Evolutionary conservation across 1,140 invertebrate genomes (phyloP).

Genomic region (Drosophila murphyi): DNA sequence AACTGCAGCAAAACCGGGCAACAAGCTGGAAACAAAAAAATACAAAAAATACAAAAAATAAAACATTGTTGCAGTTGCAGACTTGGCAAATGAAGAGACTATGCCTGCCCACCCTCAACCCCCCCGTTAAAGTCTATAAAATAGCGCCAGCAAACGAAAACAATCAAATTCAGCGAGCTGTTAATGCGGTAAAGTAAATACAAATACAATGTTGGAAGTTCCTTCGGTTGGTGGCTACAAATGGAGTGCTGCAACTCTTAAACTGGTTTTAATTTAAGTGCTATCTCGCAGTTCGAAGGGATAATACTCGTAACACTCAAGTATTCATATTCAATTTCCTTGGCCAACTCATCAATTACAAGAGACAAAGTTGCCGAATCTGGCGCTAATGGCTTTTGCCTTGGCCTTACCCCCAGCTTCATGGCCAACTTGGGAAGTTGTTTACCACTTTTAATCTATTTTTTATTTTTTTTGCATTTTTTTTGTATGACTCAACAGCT

Average conservation of each 20-base stretch:
- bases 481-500: conserved; percentile 29
- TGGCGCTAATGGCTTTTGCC: background rate
- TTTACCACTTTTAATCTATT: background rate
- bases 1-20: conserved; percentile 31
- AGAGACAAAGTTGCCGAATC: conserved; percentile 13
- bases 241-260: conserved; percentile 4
- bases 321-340: conserved; percentile 24
- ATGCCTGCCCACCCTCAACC: background rate
- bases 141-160: conserved; percentile 11
- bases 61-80: conserved; percentile 30
- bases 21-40: conserved; percentile 11
- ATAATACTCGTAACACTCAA: background rate
- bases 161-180: conserved; percentile 49
- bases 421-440: background rate
- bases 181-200: conserved; percentile 50
- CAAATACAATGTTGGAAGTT: conserved; percentile 15
- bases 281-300: no score
- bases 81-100: conserved; percentile 22
- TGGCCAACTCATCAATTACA: background rate
- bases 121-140: no score
- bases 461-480: background rate
- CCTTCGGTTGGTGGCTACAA: conserved; percentile 10
- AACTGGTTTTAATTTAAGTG: background rate
- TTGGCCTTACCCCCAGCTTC: conserved; percentile 1
- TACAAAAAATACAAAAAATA: conserved; percentile 9